Conservation (phyloP, 2,797 vertebrate species). For the Monodelphis domestica region DNA sequence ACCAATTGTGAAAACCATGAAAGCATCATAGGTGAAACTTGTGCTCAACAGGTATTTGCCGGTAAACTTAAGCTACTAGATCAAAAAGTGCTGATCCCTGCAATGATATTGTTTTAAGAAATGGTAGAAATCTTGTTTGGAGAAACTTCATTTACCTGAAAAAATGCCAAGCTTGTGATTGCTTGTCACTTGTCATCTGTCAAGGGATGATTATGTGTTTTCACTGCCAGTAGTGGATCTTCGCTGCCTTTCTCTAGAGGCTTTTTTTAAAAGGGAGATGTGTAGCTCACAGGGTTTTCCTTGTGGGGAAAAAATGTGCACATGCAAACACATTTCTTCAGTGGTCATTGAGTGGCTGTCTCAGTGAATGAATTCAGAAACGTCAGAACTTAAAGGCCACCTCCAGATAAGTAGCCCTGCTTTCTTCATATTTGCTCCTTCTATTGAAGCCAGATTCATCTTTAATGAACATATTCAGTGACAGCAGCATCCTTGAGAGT, state of each 20-base stretch:
- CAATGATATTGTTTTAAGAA: constrained; percentile 44
- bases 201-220: constrained; percentile 64
- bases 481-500: constrained; percentile 79
- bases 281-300: constrained; percentile 74
- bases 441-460: constrained; percentile 64
- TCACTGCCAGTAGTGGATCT: constrained; percentile 72
- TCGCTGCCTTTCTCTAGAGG: constrained; percentile 71
- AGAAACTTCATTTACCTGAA: constrained; percentile 46
- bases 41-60: background rate
- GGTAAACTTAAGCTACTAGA: background rate
- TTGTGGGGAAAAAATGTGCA: constrained; percentile 66
- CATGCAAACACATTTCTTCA: constrained; percentile 55
- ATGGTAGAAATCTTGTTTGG: constrained; percentile 59
- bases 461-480: constrained; percentile 81
- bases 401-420: constrained; percentile 74
- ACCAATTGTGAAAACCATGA: background rate
- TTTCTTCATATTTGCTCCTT: constrained; percentile 69
- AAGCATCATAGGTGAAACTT: background rate
- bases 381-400: constrained; percentile 71
- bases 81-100: background rate
- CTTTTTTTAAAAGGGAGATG: constrained; percentile 69
- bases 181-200: constrained; percentile 64
- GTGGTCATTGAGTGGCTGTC: constrained; percentile 68
- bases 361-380: constrained; percentile 72
- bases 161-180: constrained; percentile 23